Base-by-base conservation (phyloP, 2,113 vertebrate species). In the Martes martes region DNA sequence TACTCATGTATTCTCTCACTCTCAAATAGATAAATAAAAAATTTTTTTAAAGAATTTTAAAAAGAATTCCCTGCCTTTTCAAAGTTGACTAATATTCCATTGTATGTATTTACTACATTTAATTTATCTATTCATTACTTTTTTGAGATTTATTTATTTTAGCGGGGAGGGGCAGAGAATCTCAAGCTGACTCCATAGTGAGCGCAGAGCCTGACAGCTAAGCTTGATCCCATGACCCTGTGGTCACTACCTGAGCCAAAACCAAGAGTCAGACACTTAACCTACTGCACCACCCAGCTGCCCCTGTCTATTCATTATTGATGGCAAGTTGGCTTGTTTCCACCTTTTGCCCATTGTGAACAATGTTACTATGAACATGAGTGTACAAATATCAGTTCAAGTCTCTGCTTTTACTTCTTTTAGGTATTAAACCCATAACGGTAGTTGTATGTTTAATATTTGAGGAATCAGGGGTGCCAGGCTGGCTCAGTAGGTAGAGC, bases 121-220 rank as follows among this genome's bases (percentile, higher is more conserved):
- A 19, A 19, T 55, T 55, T 55, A 55, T 55, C 55, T 55, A 55
- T 55, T 23, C 39, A 61, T 61, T 61, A 61, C 31, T 65, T 67
- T 67, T 67, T 67, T 16, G 7, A 33, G 2, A 33, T 67, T 16
- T 67, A 33, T 67, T 67, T 67, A 33, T 65, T 65, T 33, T 67
- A 33, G 31, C 6, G 31, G 14, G 31, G 9, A 33, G 65, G 65
- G 31, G 65, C 31, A 33, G 63, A 33, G 14, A 65, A 16, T 33
- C 31, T 67, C 31, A 67, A 33, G 15, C 65, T 33, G 31, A 67
- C 65, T 33, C 31, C 15, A 1, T 67, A 33, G 14, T 67, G 31
- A 18, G 65, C 2, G 0, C 3, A 5, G 7, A 67, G 65, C 65
- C 65, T 33, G 65, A 33, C 31, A 8, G 4, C 7, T 2, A 15